Evolutionary conservation across 2,797 vertebrate genomes (phyloP).

Genomic region (Poeciliopsis infans): DNA sequence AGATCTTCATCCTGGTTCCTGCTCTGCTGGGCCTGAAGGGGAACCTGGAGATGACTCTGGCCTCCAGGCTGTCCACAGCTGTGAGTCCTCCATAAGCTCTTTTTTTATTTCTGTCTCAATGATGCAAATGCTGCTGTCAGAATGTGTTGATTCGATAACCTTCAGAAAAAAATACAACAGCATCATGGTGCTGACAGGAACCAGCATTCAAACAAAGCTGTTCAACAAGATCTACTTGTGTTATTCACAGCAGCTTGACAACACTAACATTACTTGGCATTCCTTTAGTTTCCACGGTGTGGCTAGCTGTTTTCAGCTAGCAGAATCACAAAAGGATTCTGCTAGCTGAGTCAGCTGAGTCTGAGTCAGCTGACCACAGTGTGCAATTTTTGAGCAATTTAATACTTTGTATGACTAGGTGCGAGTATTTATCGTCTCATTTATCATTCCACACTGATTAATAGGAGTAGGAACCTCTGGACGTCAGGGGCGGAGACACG

Average conservation of each 20-base stretch:
- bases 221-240: neutral
- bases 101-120: neutral
- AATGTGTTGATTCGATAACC: neutral
- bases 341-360: too few relatives aligned
- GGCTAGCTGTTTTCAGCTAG: neutral
- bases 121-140: neutral
- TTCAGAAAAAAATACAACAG: neutral
- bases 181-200: neutral
- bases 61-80: constrained; percentile 94
- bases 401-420: neutral
- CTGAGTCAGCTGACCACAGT: neutral
- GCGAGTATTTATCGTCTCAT: too few relatives aligned
- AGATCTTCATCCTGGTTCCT: constrained; percentile 98
- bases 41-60: constrained; percentile 98
- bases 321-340: neutral
- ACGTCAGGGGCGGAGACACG: too few relatives aligned
- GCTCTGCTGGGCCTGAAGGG: constrained; percentile 97
- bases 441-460: neutral
- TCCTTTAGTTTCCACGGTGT: neutral
- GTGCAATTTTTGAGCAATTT: neutral
- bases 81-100: constrained; percentile 73
- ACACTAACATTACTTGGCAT: neutral
- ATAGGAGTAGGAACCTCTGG: too few relatives aligned
- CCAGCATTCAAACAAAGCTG: neutral
- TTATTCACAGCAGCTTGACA: neutral